Base-by-base conservation (phyloP, 2,797 vertebrate species). In the Acanthornis magna region DNA sequence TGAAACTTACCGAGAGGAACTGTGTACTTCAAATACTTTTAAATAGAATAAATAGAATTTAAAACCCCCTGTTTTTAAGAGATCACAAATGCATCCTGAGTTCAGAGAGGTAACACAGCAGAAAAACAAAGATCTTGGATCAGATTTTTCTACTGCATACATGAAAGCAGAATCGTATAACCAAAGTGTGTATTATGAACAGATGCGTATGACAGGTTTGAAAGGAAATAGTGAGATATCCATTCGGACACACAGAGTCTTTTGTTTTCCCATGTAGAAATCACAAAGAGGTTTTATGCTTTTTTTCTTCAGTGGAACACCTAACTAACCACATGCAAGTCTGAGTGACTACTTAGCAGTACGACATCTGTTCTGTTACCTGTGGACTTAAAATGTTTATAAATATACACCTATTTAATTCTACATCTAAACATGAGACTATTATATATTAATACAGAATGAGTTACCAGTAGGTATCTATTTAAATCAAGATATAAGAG, bases 351-450 rank as follows among this genome's bases (percentile, higher is more conserved):
- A 2, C 57, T 85, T 61, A 88, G 63, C 66, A 88, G 50, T 54
- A 34, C 8, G 22, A 88, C 82, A 95, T 78, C 95, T 95, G 91
- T 57, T 85, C 81, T 84, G 38, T 77, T 95, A 92, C 42, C 40
- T 90, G 40, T 38, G 30, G 25, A 65, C 58, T 78, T 78, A 23
- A 50, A 82, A 62, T 48, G 20, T 43, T 80, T 32, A 65, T 67
- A 78, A 84, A 77, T 16, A 84, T 1, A 60, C 10, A 62, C 18
- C 45, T 55, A 45, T 38, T 92, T 73, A 89, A 74, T 50, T 84
- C n/a, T 72, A 38, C 29, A 58, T 54, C 30, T 88, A 89, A 86
- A 79, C 13, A 47, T 29, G 5, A 70, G 18, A 42, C 8, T 66
- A 25, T 47, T 45, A 68, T 10, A 8, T 13, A 51, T 54, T 34